phyloP scores from a whole-genome alignment of 1,140 invertebrate species.

The Bombus difficillimus region DNA sequence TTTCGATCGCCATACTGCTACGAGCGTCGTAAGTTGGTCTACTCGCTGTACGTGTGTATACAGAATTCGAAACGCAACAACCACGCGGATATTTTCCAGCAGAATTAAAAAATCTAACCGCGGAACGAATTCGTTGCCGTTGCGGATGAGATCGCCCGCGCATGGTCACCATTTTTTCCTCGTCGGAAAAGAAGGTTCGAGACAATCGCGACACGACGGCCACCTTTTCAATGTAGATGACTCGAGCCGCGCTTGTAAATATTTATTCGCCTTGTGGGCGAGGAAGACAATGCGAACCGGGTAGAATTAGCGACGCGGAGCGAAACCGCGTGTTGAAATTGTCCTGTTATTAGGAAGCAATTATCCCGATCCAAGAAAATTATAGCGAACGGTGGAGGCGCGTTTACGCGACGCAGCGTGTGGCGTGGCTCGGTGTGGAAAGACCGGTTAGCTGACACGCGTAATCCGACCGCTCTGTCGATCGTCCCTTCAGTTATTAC shows the following conservation, averaged over 20 bases:
- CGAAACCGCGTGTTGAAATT: constrained; percentile 55
- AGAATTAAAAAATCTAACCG: neutral
- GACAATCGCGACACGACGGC: too few relatives aligned
- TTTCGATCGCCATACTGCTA: neutral
- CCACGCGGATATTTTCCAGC: too few relatives aligned
- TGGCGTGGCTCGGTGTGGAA: neutral
- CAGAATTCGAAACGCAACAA: neutral
- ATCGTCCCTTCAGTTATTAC: constrained; percentile 39
- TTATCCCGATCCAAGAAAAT: constrained; percentile 61
- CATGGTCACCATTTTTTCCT: neutral
- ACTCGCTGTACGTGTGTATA: too few relatives aligned
- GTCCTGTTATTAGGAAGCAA: constrained; percentile 52
- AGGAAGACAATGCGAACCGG: constrained; percentile 49
- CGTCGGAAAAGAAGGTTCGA: neutral
- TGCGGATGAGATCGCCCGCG: neutral
- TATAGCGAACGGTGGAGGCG: constrained; percentile 27
- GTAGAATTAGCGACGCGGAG: constrained; percentile 48
- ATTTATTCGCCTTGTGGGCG: constrained; percentile 56
- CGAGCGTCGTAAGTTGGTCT: neutral
- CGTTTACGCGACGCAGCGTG: constrained; percentile 36
- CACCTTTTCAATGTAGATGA: constrained; percentile 59
- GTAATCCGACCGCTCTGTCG: constrained; percentile 42
- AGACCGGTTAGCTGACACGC: constrained; percentile 26
- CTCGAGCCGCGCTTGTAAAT: constrained; percentile 39
- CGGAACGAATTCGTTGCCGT: too few relatives aligned